phyloP scores from a whole-genome alignment of 1,140 invertebrate genomes.

The Maniola jurtina region DNA sequence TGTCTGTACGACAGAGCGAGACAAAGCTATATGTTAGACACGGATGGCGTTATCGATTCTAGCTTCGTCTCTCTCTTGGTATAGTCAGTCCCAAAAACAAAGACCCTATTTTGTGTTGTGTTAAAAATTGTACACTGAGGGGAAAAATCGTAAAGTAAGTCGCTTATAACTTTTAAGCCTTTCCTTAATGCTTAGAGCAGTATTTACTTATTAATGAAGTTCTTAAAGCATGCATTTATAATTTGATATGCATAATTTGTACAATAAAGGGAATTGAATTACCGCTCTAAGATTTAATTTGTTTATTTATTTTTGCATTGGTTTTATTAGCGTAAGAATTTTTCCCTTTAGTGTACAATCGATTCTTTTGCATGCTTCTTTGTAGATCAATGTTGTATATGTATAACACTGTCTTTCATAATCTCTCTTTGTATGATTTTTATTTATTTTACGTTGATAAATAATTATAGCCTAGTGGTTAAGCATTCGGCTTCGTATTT shows the following conservation, averaged over 20 bases:
- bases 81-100: not conserved
- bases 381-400: not conserved
- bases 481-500: no score
- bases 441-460: no score
- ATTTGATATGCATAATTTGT: conserved; percentile 44
- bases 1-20: not conserved
- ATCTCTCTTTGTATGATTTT: no score
- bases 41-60: not conserved
- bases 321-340: conserved; percentile 37
- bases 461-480: no score
- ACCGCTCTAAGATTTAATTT: conserved; percentile 65
- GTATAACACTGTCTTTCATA: no score
- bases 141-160: conserved; percentile 67
- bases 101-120: conserved; percentile 33
- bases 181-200: conserved; percentile 65
- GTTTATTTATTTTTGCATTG: conserved; percentile 19
- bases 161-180: conserved; percentile 56
- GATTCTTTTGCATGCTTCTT: conserved; percentile 45
- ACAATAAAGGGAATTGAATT: conserved; percentile 71
- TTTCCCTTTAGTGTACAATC: conserved; percentile 79
- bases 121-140: conserved; percentile 72
- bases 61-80: conserved; percentile 1
- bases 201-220: conserved; percentile 34
- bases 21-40: not conserved
- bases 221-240: conserved; percentile 38